Conservation (phyloP, 2,888 invertebrate genomes). For the Byasa hedistus region DNA sequence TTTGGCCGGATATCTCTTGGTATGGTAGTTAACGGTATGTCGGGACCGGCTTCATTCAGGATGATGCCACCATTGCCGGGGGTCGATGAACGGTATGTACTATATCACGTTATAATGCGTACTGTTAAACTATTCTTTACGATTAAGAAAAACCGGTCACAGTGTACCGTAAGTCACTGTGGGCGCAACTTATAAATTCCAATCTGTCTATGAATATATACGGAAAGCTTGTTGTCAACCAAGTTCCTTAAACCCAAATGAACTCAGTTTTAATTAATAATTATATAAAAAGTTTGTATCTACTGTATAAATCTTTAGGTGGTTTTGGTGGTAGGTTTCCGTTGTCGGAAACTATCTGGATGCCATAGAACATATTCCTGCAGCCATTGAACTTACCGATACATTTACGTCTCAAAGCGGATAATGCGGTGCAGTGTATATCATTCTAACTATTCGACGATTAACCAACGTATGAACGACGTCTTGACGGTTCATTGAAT, state of each 20-base stretch:
- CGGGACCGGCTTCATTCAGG: slow-evolving; percentile 10
- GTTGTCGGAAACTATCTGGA: no score
- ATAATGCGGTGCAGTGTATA: no score
- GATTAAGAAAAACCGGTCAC: slow-evolving; percentile 22
- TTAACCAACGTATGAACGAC: no score
- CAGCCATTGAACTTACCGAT: no score
- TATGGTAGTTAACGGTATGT: slow-evolving; percentile 13
- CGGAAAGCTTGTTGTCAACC: background rate
- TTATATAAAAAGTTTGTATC: no score
- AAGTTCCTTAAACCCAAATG: background rate
- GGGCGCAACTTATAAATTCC: background rate
- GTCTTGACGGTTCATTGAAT: no score
- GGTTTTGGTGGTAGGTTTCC: no score
- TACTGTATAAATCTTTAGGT: no score
- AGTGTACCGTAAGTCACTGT: slow-evolving; percentile 6
- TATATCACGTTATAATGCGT: slow-evolving; percentile 12
- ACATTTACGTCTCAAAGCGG: no score
- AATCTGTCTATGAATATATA: background rate
- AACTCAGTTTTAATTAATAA: background rate
- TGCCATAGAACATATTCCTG: no score
- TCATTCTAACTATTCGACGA: no score
- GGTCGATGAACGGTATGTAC: slow-evolving; percentile 14
- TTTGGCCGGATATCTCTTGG: background rate
- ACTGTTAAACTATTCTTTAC: slow-evolving; percentile 15
- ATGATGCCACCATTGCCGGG: background rate